Evolutionary conservation across 1,140 invertebrate species (phyloP), one percentile per base, ranked within the genome.

Genomic region (Rhagoletis pomonella): DNA sequence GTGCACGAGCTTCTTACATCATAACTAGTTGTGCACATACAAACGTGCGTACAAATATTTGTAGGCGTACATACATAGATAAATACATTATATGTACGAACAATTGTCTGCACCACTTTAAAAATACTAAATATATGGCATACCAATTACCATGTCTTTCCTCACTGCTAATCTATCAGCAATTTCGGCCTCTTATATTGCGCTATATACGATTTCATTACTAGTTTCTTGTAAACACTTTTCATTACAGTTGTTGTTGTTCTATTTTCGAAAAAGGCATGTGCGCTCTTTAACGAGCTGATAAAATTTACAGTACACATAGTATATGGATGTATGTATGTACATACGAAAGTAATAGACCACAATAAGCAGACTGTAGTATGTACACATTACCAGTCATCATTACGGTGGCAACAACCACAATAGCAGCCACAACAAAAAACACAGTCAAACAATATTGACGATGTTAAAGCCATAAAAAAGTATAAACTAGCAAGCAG

Each of bases 111-210:
- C 29, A 39, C 29, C 64, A 67, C 29, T 67, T 67, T 67, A 29
- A 29, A 29, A 67, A 29, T 67, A 42, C 29, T 67, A 29, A 29
- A 29, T 29, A 7, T 55, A 10, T 67, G 19, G 5, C 67, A 73
- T 44, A 17, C 3, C 67, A 44, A 47, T 73, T 47, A 17, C 10
- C 44, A 73, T 17, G 14, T n/a, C 10, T 73, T 73, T 73, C 42
- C 39, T 42, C 39, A 73, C 39, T 42, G 17, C 67, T 73, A 73
- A 73, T 73, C 67, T 44, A 73, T 73, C 67, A 73, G 14, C 67
- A 47, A 17, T 73, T 73, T 73, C 44, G 29, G 39, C 5, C 14
- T 14, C 17, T 62, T 62, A 10, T 55, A 55, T 10, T 55, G 50
- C 50, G 50, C 5, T 55, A 55, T 10, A 7, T 29, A 29, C 29